phyloP scores from a whole-genome alignment of 1,140 invertebrate genomes.

The Leptinotarsa defecta region DNA sequence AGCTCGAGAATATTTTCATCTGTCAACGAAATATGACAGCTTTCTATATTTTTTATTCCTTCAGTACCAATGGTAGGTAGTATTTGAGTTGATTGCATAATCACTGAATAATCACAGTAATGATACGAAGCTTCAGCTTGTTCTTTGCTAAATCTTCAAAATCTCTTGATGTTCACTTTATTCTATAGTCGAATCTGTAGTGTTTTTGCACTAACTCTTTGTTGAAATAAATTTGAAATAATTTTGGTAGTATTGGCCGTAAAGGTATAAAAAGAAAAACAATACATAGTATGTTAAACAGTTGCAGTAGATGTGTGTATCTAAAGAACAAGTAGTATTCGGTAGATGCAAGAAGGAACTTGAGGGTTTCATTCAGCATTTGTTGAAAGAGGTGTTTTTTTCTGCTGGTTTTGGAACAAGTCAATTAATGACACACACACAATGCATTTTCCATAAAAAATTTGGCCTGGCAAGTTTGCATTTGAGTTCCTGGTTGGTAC shows the following conservation, averaged over 20 bases:
- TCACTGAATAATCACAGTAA: background rate
- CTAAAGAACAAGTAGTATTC: background rate
- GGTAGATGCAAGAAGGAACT: background rate
- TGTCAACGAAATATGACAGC: no score
- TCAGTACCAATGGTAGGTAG: no score
- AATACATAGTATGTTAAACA: background rate
- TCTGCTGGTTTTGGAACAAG: background rate
- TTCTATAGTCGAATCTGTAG: constrained; percentile 4
- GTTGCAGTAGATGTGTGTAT: background rate
- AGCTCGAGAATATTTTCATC: no score
- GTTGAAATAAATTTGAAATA: background rate
- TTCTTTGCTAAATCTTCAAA: background rate
- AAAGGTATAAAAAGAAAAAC: background rate
- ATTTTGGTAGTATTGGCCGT: background rate
- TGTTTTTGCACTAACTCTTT: constrained; percentile 12
- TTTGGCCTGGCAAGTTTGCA: no score
- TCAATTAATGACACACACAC: background rate
- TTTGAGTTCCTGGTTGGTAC: no score
- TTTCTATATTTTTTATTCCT: no score
- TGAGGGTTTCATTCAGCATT: background rate
- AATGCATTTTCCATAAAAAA: no score
- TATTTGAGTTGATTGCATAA: no score
- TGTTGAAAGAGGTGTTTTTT: background rate
- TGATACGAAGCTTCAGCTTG: background rate
- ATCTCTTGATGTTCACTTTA: constrained; percentile 16